Evolutionary conservation across 1,140 invertebrate genomes (phyloP).

Genomic region (Camponotus pennsylvanicus): DNA sequence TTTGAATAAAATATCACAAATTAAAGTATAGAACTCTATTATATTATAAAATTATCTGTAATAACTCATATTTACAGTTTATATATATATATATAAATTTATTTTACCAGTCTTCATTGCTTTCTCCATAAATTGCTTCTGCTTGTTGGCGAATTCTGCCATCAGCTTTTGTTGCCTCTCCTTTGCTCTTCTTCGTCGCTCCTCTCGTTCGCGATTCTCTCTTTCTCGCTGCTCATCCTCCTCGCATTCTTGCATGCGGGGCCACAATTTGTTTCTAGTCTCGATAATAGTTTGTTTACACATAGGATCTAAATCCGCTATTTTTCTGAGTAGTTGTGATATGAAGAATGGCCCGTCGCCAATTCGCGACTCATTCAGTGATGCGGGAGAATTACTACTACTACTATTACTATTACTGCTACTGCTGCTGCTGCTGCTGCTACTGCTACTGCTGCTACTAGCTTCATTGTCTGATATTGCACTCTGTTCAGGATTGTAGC

Average conservation of each 20-base stretch:
- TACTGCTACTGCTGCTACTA: conserved; percentile 63
- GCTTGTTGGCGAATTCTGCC: conserved; percentile 96
- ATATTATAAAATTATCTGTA: conserved; percentile 37
- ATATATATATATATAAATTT: not conserved
- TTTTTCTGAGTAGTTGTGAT: conserved; percentile 91
- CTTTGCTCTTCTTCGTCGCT: conserved; percentile 93
- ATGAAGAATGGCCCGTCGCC: conserved; percentile 96
- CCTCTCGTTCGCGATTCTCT: conserved; percentile 92
- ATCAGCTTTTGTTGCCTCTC: conserved; percentile 97
- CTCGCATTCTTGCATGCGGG: conserved; percentile 91
- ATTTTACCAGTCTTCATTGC: conserved; percentile 90
- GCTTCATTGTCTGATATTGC: conserved; percentile 84
- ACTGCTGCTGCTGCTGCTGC: conserved; percentile 67
- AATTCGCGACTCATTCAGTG: conserved; percentile 87
- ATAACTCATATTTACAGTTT: conserved; percentile 12
- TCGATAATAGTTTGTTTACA: conserved; percentile 90
- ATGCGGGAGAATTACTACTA: conserved; percentile 66
- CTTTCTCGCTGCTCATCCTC: conserved; percentile 91
- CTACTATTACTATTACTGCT: conserved; percentile 49
- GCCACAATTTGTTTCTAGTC: conserved; percentile 91
- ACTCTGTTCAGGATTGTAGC: conserved; percentile 89
- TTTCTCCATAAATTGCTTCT: conserved; percentile 96
- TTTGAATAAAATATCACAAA: conserved; percentile 24
- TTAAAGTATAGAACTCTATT: not conserved
- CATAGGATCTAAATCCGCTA: conserved; percentile 90